Base-by-base conservation (phyloP, 2,888 invertebrate species). In the Drosophila rubida region DNA sequence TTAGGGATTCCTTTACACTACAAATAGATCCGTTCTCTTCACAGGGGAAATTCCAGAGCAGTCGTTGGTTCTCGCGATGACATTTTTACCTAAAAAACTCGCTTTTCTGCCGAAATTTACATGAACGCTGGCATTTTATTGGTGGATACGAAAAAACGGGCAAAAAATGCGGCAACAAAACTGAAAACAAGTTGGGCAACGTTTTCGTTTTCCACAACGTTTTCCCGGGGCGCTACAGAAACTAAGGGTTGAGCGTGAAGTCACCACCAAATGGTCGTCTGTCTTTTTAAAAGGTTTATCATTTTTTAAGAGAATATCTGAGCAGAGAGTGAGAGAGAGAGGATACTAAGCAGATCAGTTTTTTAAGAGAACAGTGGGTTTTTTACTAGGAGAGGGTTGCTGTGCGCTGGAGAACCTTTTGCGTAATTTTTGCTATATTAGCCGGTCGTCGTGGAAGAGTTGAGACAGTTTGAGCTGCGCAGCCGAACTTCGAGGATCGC, bases 381-480 rank as follows among this genome's bases (percentile, higher is more conserved):
- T 85, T 83, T 76, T 67, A 63, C n/a, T 19, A 55, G 16, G 75
- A 82, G 83, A 83, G 88, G 88, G 88, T 88, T 83, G 84, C 45
- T 51, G 50, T 11, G 11, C 32, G n/a, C 32, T 41, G 37, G 7
- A 42, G 53, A 58, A 48, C 57, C 57, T 67, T 57, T 73, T 87
- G 62, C 58, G 59, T 59, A 63, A 65, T 71, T 74, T 79, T 75
- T 81, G 70, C 85, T 90, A 90, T 90, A 90, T 89, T 90, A 86
- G 80, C 77, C 48, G 67, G 63, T 25, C 41, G 58, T 66, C 23
- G 80, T 73, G 88, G 89, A 90, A 90, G 90, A 90, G 89, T 88
- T 89, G 89, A 90, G 75, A 82, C 87, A 91, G 91, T 91, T 91
- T 90, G 91, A 78, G 91, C 90, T 71, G 75, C 75, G 86, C 80